These are phyloP conservation scores for Peribatodes rhomboidaria DNA, from an alignment of 2,888 invertebrate genomes.

Conservation along the genomic window DNA sequence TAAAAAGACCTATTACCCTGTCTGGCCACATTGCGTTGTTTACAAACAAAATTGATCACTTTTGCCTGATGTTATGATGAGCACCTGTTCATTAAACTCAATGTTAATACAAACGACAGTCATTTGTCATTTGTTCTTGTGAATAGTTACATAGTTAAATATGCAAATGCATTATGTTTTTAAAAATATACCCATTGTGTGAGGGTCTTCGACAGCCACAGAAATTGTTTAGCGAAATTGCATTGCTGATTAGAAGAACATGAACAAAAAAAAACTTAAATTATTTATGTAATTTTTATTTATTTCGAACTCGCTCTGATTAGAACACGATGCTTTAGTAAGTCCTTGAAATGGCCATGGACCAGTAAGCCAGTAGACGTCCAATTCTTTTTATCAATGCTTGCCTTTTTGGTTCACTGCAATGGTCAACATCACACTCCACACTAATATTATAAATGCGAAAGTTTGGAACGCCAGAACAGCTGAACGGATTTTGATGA, in stretches of 20 bases:
- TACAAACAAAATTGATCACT: constrained; percentile 20
- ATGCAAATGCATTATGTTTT: background rate
- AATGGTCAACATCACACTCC: too few relatives aligned
- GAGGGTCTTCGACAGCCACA: constrained; percentile 28
- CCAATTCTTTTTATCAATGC: too few relatives aligned
- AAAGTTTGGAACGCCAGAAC: too few relatives aligned
- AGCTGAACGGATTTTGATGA: too few relatives aligned
- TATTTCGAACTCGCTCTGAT: constrained; percentile 47
- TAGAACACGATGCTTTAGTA: constrained; percentile 50
- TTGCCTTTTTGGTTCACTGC: too few relatives aligned
- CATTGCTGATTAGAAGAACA: constrained; percentile 69
- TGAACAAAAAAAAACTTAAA: constrained; percentile 55
- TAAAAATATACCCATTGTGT: background rate
- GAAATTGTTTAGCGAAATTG: constrained; percentile 53
- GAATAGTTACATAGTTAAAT: too few relatives aligned
- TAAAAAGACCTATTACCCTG: constrained; percentile 24
- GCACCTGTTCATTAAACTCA: too few relatives aligned
- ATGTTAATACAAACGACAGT: too few relatives aligned
- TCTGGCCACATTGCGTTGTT: background rate
- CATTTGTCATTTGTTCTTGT: too few relatives aligned
- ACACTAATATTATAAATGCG: too few relatives aligned
- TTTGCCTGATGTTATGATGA: constrained; percentile 15
- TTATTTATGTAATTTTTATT: constrained; percentile 9
- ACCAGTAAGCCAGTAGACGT: background rate
- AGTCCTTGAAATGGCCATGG: background rate